These are phyloP conservation scores for Luperina nickerlii DNA, from an alignment of 2,888 invertebrate species.

Conservation along the genomic window DNA sequence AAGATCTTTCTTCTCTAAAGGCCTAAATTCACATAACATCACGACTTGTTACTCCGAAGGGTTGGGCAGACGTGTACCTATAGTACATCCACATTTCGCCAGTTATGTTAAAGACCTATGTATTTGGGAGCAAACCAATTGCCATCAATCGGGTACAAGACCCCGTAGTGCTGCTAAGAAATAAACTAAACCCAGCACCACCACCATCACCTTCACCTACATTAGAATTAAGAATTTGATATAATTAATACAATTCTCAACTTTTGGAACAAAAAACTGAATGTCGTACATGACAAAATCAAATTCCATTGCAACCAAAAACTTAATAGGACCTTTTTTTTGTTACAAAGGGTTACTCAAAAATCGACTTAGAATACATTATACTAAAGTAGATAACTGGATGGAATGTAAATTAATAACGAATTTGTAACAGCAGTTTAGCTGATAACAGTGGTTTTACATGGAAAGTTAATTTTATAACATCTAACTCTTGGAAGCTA, in stretches of 20 bases:
- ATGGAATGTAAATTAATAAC: not conserved
- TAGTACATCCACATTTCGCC: not conserved
- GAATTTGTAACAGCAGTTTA: slow-evolving; percentile 3
- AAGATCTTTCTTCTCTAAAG: not conserved
- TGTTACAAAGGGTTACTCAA: not conserved
- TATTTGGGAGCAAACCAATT: not conserved
- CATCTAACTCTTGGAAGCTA: slow-evolving; percentile 13
- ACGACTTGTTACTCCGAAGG: not conserved
- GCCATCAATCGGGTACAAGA: not conserved
- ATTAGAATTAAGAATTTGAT: not conserved
- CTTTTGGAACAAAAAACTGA: not conserved
- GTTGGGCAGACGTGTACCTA: not conserved
- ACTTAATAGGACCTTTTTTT: not conserved
- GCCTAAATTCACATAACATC: not conserved
- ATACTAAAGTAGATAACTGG: not conserved
- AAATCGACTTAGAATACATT: not conserved
- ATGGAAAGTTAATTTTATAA: slow-evolving; percentile 4
- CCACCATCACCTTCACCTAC: not conserved
- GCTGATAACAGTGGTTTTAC: not conserved
- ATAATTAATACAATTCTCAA: not conserved
- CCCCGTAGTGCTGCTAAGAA: not conserved
- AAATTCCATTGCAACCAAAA: not conserved
- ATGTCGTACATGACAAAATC: not conserved
- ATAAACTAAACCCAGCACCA: not conserved
- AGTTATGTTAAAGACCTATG: not conserved